Percentiles rank a stretch among this genome's conserved stretches.
These are phyloP conservation scores for Artemia sinica DNA, from an alignment of 2,888 invertebrate species.

Conservation along the genomic window DNA sequence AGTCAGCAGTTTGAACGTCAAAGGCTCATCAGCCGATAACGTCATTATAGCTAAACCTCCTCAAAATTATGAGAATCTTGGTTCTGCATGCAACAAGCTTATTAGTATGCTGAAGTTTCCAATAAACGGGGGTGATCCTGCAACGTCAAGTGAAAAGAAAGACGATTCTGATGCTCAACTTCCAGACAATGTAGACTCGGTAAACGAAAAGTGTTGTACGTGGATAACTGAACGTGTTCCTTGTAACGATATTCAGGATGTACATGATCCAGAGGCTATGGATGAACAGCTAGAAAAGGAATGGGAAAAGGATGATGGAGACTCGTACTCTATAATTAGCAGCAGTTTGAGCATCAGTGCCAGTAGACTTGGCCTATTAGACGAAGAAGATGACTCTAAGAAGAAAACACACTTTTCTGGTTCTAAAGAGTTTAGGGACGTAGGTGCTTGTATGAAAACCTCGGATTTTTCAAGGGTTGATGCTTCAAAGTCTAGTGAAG, in stretches of 20 bases:
- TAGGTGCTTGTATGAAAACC: neutral
- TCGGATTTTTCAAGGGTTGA: neutral
- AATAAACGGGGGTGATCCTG: neutral
- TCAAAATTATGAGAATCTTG: no score
- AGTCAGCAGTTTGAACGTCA: no score
- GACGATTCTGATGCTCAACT: no score
- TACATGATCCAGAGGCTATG: neutral
- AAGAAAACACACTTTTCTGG: neutral
- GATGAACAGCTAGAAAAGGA: neutral
- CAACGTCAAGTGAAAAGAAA: neutral
- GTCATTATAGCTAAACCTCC: no score
- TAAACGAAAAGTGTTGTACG: neutral
- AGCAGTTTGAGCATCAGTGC: slow-evolving; percentile 8
- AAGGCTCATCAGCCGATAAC: no score
- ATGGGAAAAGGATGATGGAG: neutral
- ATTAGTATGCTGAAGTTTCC: slow-evolving; percentile 7
- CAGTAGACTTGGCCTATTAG: neutral
- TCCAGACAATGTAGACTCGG: neutral
- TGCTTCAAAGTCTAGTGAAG: neutral
- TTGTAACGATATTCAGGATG: neutral
- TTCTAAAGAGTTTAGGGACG: neutral
- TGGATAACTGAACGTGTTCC: slow-evolving; percentile 8
- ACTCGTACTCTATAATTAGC: neutral
- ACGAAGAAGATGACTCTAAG: neutral
- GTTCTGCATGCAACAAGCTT: neutral